These are phyloP conservation scores for Arion vulgaris DNA, from an alignment of 1,140 invertebrate species.

Conservation along the genomic window DNA sequence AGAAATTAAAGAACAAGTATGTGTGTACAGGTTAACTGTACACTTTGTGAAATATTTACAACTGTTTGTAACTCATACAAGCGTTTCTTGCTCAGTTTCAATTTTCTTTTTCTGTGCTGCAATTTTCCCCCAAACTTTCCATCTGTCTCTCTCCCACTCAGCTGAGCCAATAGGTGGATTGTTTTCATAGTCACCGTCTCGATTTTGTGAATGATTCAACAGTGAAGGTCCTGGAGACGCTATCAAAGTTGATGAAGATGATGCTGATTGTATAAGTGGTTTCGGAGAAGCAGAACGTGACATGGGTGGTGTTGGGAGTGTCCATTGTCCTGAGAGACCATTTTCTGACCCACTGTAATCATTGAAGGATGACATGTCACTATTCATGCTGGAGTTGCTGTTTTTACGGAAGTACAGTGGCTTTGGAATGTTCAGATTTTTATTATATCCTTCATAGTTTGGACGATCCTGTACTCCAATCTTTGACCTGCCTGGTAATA, in stretches of 20 bases:
- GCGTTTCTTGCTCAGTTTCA: conserved; percentile 53
- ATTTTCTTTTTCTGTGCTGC: conserved; percentile 40
- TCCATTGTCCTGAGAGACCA: conserved; percentile 46
- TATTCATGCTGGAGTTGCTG: conserved; percentile 51
- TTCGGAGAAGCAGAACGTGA: conserved; percentile 46
- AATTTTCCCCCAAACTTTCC: conserved; percentile 48
- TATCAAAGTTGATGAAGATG: conserved; percentile 33
- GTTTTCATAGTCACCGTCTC: conserved; percentile 23
- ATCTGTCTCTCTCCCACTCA: conserved; percentile 52
- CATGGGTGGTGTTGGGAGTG: conserved; percentile 46
- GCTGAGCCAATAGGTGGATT: conserved; percentile 37
- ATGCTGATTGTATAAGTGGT: conserved; percentile 32
- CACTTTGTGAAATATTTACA: neutral
- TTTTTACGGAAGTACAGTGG: conserved; percentile 54
- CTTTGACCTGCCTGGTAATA: conserved; percentile 37
- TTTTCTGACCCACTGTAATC: conserved; percentile 47
- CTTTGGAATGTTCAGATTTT: conserved; percentile 57
- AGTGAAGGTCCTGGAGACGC: conserved; percentile 2
- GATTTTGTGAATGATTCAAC: neutral
- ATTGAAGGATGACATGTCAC: conserved; percentile 48
- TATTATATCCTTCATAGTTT: conserved; percentile 48
- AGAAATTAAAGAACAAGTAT: neutral
- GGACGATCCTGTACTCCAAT: conserved; percentile 40
- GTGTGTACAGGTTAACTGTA: neutral
- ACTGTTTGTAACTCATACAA: conserved; percentile 33